phyloP scores from a whole-genome alignment of 2,888 invertebrate species.

The Candidula unifasciata region DNA sequence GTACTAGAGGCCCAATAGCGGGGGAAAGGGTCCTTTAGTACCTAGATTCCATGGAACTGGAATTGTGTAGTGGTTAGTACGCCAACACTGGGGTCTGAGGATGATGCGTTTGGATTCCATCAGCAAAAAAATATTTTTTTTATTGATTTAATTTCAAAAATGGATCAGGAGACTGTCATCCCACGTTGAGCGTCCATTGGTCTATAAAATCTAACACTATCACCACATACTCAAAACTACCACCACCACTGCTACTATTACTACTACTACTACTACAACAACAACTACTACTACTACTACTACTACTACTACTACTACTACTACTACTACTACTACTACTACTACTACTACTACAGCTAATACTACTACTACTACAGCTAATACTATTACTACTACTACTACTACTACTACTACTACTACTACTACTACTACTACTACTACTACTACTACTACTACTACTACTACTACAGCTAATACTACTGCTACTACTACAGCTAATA shows the following conservation, averaged over 20 bases:
- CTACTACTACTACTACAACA: constrained; percentile 29
- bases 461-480: background rate
- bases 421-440: background rate
- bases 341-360: background rate
- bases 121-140: no score
- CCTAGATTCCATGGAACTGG: no score
- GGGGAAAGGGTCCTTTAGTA: no score
- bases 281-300: constrained; percentile 47
- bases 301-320: constrained; percentile 53
- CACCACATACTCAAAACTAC: no score
- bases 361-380: background rate
- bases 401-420: background rate
- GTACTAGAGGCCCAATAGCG: no score
- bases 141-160: no score
- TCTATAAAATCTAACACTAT: no score
- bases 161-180: no score
- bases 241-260: constrained; percentile 39
- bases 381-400: background rate
- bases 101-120: no score
- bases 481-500: background rate
- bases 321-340: constrained; percentile 12
- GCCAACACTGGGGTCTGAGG: no score
- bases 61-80: no score
- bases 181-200: no score
- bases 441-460: background rate